Evolutionary conservation across 2,797 vertebrate species (phyloP).

Genomic region (Sebastes minor): DNA sequence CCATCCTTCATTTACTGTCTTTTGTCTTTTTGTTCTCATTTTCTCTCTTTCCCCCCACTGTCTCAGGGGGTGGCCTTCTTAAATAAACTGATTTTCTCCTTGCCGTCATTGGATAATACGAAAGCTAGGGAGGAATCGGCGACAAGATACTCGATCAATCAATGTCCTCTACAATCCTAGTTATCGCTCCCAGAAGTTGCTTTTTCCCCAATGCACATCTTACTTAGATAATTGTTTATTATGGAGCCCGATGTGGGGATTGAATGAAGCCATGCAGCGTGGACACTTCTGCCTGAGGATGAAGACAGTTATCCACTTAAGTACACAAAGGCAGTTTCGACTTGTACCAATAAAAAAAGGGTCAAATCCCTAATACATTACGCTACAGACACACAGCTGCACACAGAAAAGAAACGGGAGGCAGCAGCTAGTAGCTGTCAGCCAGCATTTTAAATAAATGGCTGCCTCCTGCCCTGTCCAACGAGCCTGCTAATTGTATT

Average conservation of each 20-base stretch:
- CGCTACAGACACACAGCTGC: not conserved
- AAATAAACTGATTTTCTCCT: conserved; percentile 79
- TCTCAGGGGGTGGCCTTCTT: conserved; percentile 56
- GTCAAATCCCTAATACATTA: conserved; percentile 59
- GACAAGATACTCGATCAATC: conserved; percentile 69
- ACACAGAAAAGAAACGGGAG: conserved; percentile 36
- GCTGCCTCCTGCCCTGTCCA: conserved; percentile 77
- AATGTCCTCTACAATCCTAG: conserved; percentile 47
- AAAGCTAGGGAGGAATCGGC: conserved; percentile 67
- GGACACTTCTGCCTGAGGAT: conserved; percentile 56
- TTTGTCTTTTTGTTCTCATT: conserved; percentile 42
- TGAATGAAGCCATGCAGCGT: conserved; percentile 42
- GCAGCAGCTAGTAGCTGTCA: conserved; percentile 74
- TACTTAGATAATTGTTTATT: conserved; percentile 75
- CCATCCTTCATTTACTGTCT: conserved; percentile 31
- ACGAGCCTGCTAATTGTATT: conserved; percentile 85
- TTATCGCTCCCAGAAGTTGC: conserved; percentile 59
- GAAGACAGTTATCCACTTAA: conserved; percentile 63
- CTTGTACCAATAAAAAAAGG: conserved; percentile 56
- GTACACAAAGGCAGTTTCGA: conserved; percentile 51
- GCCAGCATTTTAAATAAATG: conserved; percentile 80
- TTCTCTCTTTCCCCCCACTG: conserved; percentile 27
- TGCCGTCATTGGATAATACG: conserved; percentile 66
- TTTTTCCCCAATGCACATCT: conserved; percentile 30
- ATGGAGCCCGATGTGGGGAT: conserved; percentile 64